Evolutionary conservation across 2,888 invertebrate species (phyloP).

Genomic region (Brachypalpus laphriformis): DNA sequence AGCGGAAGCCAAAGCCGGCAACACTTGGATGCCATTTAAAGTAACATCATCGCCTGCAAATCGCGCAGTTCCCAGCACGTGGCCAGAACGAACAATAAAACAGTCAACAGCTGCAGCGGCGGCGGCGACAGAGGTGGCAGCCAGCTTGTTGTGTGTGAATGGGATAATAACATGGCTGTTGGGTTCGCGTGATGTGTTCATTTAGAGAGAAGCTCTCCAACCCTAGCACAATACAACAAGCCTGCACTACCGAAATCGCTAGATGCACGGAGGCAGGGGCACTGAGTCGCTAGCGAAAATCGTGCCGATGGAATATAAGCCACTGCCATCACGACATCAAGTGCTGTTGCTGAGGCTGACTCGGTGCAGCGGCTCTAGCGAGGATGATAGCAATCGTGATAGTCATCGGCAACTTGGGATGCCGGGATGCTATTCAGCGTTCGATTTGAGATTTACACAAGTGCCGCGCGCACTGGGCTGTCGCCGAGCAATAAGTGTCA

Average conservation of each 20-base stretch:
- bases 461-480: slow-evolving; percentile 11
- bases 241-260: slow-evolving; percentile 47
- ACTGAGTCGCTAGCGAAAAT: slow-evolving; percentile 27
- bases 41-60: slow-evolving; percentile 66
- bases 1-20: slow-evolving; percentile 21
- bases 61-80: slow-evolving; percentile 67
- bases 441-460: slow-evolving; percentile 43
- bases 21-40: slow-evolving; percentile 70
- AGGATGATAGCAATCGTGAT: slow-evolving; percentile 70
- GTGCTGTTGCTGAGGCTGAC: background rate
- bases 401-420: slow-evolving; percentile 52
- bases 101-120: slow-evolving; percentile 37
- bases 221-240: slow-evolving; percentile 34
- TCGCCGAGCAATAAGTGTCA: slow-evolving; percentile 54
- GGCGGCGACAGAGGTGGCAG: background rate
- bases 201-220: slow-evolving; percentile 53
- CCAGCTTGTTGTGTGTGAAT: slow-evolving; percentile 68
- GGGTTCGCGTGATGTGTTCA: slow-evolving; percentile 73
- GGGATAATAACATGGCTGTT: slow-evolving; percentile 73
- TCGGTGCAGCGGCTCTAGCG: slow-evolving; percentile 10
- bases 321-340: slow-evolving; percentile 71
- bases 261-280: slow-evolving; percentile 28
- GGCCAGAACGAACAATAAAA: slow-evolving; percentile 67
- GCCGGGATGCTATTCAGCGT: slow-evolving; percentile 39
- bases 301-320: slow-evolving; percentile 71